phyloP scores from a whole-genome alignment of 2,888 invertebrate species.

The Odontothrips loti region DNA sequence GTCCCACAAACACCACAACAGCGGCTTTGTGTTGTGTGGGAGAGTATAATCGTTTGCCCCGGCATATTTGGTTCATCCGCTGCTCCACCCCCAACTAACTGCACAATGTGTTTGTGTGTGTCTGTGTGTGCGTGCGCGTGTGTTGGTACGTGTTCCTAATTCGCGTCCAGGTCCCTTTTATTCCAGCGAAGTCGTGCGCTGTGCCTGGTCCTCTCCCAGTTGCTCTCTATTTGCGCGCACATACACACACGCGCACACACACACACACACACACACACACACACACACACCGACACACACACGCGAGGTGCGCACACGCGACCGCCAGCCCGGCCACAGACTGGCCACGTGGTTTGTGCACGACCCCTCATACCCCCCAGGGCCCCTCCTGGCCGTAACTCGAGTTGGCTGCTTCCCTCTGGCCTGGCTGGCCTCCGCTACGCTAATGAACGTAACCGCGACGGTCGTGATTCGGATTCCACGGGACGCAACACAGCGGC shows the following conservation, averaged over 20 bases:
- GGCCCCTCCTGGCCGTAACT: too few relatives aligned
- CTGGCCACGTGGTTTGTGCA: too few relatives aligned
- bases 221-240: background rate
- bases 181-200: background rate
- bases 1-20: background rate
- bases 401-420: too few relatives aligned
- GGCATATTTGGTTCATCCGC: background rate
- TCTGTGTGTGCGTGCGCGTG: background rate
- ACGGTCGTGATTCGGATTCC: background rate
- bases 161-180: background rate
- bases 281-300: background rate
- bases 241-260: background rate
- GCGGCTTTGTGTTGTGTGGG: conserved; percentile 9
- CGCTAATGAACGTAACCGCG: too few relatives aligned
- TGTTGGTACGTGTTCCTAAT: background rate
- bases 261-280: conserved; percentile 8
- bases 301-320: too few relatives aligned
- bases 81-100: background rate
- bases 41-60: background rate
- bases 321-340: too few relatives aligned
- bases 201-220: background rate
- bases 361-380: too few relatives aligned
- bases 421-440: too few relatives aligned
- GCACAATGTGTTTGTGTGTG: background rate
- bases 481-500: background rate